Base-by-base conservation (phyloP, 2,113 vertebrate genomes). In the Tupaia tana region DNA sequence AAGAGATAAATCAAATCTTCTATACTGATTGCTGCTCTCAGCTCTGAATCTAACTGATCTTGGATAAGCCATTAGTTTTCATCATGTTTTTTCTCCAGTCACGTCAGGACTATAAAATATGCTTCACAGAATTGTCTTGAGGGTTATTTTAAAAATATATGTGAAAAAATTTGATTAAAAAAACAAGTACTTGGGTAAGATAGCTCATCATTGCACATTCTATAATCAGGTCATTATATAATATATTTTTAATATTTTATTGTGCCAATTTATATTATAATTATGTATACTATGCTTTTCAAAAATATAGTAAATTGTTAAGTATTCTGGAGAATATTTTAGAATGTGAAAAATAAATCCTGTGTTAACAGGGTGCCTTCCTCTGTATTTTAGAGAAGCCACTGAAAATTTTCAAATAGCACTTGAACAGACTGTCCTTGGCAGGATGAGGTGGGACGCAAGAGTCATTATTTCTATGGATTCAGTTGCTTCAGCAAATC, bases 401-500 rank as follows among this genome's bases (percentile, higher is more conserved):
- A 54, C 27, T 80, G 79, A 85, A 13, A 22, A 75, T 79, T 86
- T 90, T 16, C 94, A 29, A 27, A 20, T 16, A 43, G 63, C 27
- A 1, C 56, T 87, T 78, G 63, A 43, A 16, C 2, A 52, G 63
- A 74, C 11, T 43, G 3, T 52, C 61, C 52, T 84, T 67, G n/a
- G 56, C 34, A 66, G 56, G 31, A 34, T 24, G 31, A 43, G 77
- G 12, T 20, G 2, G 67, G 43, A 58, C 19, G 19, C 34, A 52
- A 5, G 29, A 16, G 29, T 61, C 54, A n/a, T 67, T 22, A 15
- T 88, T 77, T 81, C 54, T n/a, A 54, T 4, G 58, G 54, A 88
- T 94, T 93, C 25, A 20, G 0, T 83, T 56, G 31, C 88, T 74
- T 73, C 80, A 54, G 12, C 52, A 86, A 83, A 89, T 93, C 69